Percentiles rank a stretch among this genome's conserved stretches.
These are phyloP conservation scores for Gymnopithys bicolor DNA, from an alignment of 2,797 vertebrate species.

Conservation along the genomic window DNA sequence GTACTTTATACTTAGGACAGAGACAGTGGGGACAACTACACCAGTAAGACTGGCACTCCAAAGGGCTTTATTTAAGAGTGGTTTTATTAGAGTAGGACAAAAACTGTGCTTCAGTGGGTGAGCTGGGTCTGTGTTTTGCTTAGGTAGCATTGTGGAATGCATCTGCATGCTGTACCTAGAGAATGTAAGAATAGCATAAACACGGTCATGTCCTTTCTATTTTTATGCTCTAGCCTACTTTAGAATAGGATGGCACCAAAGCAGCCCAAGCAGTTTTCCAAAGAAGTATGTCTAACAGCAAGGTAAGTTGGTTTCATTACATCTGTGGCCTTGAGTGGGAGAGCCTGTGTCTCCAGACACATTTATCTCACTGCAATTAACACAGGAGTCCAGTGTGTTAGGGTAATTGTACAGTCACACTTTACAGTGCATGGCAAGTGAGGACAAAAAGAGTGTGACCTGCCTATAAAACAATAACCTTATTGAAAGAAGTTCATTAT, in stretches of 20 bases:
- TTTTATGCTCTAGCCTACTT: background rate
- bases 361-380: background rate
- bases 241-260: background rate
- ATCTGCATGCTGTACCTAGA: background rate
- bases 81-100: background rate
- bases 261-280: background rate
- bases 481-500: constrained; percentile 55
- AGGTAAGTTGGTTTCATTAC: background rate
- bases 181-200: background rate
- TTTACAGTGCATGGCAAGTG: background rate
- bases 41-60: background rate
- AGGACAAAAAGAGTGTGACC: constrained; percentile 47
- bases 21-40: background rate
- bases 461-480: constrained; percentile 38
- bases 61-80: background rate
- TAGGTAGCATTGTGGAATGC: background rate
- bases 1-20: background rate
- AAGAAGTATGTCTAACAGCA: background rate
- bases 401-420: background rate
- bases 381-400: background rate
- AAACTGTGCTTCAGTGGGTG: background rate
- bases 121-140: background rate
- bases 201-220: background rate
- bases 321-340: background rate
- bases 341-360: background rate